A percentile compares a stretch with the other conserved stretches of the same genome.
phyloP scores from a whole-genome alignment of 2,888 invertebrate species.

The Caenorhabditis becei region DNA sequence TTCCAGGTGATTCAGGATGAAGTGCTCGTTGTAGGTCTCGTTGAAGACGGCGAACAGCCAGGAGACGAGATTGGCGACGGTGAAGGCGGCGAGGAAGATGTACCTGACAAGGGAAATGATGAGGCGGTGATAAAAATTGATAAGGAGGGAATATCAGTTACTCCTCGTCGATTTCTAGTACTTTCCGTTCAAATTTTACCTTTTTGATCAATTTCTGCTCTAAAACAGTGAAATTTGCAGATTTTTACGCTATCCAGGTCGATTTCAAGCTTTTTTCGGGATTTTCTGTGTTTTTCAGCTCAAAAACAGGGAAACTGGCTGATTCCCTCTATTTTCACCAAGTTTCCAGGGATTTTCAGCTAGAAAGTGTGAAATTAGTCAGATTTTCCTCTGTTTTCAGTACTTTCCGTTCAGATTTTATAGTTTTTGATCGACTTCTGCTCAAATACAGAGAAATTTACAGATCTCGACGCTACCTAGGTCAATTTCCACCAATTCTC shows the following conservation, averaged over 20 bases:
- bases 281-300: no score
- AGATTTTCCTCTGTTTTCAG: background rate
- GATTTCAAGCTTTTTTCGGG: background rate
- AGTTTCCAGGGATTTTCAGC: background rate
- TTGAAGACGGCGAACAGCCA: constrained; percentile 77
- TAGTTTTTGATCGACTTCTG: no score
- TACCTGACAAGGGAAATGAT: constrained; percentile 70
- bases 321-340: no score
- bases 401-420: no score
- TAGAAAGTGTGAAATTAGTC: background rate
- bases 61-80: constrained; percentile 73
- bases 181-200: no score
- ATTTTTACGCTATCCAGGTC: background rate
- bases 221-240: background rate
- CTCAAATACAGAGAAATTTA: background rate
- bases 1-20: constrained; percentile 79
- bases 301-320: no score
- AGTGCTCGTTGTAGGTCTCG: constrained; percentile 76
- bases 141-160: no score
- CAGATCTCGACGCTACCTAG: no score
- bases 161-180: no score
- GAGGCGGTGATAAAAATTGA: no score
- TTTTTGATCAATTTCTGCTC: no score
- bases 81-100: constrained; percentile 74
- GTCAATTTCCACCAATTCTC: background rate